These are phyloP conservation scores for Lasioglossum figueresi DNA, from an alignment of 2,888 invertebrate species.

Conservation along the genomic window DNA sequence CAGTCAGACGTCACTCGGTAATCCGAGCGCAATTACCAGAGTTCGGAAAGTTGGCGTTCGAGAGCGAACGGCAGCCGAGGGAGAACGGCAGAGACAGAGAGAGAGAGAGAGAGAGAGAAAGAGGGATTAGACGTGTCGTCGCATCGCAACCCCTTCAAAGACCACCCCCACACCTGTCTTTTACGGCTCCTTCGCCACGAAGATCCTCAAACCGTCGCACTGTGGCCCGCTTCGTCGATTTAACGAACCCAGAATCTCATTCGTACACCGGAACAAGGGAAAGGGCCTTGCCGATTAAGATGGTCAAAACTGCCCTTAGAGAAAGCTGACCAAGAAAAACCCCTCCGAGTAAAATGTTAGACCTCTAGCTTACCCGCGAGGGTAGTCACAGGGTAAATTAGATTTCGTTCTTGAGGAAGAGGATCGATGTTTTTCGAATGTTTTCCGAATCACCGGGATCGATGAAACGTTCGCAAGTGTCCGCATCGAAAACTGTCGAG, in stretches of 20 bases:
- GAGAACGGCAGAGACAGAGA: neutral
- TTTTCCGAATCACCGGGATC: neutral
- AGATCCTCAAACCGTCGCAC: too few species aligned
- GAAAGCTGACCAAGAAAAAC: too few species aligned
- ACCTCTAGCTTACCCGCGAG: too few species aligned
- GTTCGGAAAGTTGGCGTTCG: conserved; percentile 30
- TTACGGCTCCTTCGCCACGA: neutral
- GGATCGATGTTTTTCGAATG: neutral
- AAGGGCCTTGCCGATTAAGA: too few species aligned
- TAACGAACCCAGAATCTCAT: too few species aligned
- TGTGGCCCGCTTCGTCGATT: neutral
- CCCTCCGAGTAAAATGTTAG: too few species aligned
- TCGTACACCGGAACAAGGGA: too few species aligned
- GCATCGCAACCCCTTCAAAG: conserved; percentile 2
- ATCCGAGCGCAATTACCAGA: conserved; percentile 24
- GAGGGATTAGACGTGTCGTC: conserved; percentile 42
- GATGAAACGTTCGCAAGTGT: neutral
- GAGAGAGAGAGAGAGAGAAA: neutral
- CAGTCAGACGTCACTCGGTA: conserved; percentile 34
- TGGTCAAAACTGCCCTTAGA: too few species aligned
- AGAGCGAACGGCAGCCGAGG: neutral
- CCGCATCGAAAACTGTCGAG: conserved; percentile 11
- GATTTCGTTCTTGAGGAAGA: neutral
- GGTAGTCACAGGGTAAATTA: too few species aligned
- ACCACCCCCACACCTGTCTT: neutral